Base-by-base conservation (phyloP, 2,797 vertebrate genomes). In the Schizopygopsis pylzovi region DNA sequence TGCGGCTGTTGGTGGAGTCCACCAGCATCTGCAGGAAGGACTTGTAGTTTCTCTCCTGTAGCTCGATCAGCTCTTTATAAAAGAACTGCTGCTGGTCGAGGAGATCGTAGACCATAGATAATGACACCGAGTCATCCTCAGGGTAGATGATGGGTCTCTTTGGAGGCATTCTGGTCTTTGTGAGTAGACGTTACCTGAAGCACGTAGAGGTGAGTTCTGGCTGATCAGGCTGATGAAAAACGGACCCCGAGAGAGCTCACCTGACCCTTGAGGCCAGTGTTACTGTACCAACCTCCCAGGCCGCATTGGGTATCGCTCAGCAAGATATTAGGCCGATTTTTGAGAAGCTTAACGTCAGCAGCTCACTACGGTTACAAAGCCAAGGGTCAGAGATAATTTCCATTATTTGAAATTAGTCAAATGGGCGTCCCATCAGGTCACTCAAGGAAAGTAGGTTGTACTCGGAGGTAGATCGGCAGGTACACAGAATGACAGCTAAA, bases 1-100 rank as follows among this genome's bases (percentile, higher is more conserved):
- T 91, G 18, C 94, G 94, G 86, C 92, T 90, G 61, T 93, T 92
- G 0, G 93, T 89, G 0, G 92, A 87, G 84, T 95, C 93, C 91
- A 94, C 93, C 86, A 95, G 76, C 93, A 94, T 93, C 87, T 94
- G 94, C 4, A 95, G 89, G 87, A 95, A 95, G 22, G 93, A 91
- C 77, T 91, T 89, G 88, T 94, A 95, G 90, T 90, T 95, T 63
- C 92, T 90, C 86, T 95, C 94, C 90, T 95, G 95, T 87, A 95
- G 94, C 90, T 94, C 91, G 72, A 95, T 87, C 18, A 95, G 92
- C 87, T 94, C 93, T 37, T 78, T 92, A 89, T 93, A 96, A 88
- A 92, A 93, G 87, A 91, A 90, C 90, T 93, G 92, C 70, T 95
- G 95, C 67, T 95, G 94, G 0, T 95, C 94, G 87, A 96, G 85